Evolutionary conservation across 2,888 invertebrate genomes (phyloP).

Genomic region (Crioceris asparagi): DNA sequence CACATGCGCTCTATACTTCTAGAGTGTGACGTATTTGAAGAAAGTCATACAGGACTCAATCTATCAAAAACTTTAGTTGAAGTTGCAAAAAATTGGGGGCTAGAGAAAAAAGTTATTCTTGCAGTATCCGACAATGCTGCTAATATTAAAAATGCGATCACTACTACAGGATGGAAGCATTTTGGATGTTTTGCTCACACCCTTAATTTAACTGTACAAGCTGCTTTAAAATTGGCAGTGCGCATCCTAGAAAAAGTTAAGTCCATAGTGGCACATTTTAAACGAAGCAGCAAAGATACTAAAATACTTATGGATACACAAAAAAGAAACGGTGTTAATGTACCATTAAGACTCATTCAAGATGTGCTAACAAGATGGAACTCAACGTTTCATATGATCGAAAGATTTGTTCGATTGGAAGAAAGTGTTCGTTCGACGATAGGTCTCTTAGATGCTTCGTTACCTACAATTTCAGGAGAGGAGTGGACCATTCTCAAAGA

Average conservation of each 20-base stretch:
- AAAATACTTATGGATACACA: constrained; percentile 7
- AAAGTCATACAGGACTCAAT: constrained; percentile 8
- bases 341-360: constrained; percentile 14
- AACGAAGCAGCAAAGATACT: constrained; percentile 5
- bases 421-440: constrained; percentile 17
- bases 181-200: constrained; percentile 11
- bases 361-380: constrained; percentile 20
- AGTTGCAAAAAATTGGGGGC: constrained; percentile 5
- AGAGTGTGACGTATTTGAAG: constrained; percentile 9
- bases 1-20: constrained; percentile 7
- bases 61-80: constrained; percentile 5
- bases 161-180: constrained; percentile 5
- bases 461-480: constrained; percentile 13
- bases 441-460: constrained; percentile 13
- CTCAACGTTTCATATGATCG: constrained; percentile 17
- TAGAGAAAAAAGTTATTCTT: constrained; percentile 8
- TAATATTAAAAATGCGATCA: constrained; percentile 10
- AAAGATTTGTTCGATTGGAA: constrained; percentile 12
- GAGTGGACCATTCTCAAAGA: constrained; percentile 17
- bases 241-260: constrained; percentile 5
- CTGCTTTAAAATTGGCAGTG: not conserved
- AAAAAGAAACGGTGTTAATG: not conserved
- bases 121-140: constrained; percentile 13
- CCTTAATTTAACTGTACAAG: constrained; percentile 7
- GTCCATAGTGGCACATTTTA: constrained; percentile 10